phyloP scores from a whole-genome alignment of 1,140 invertebrate species.

The Conus ventricosus region DNA sequence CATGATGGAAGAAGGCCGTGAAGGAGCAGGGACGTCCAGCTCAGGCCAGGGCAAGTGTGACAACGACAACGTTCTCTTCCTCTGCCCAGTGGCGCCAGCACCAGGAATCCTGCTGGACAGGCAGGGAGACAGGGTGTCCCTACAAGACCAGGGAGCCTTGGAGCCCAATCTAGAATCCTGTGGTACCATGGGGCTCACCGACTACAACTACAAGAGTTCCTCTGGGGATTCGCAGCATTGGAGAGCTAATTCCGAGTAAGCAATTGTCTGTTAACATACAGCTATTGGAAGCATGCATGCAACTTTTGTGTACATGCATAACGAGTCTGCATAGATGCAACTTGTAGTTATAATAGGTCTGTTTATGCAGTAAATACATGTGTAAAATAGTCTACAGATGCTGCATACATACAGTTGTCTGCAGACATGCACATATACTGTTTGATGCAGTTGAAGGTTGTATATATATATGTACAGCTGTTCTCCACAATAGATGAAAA shows the following conservation, averaged over 20 bases:
- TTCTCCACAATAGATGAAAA: no score
- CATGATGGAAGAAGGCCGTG: slow-evolving; percentile 40
- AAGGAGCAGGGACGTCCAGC: slow-evolving; percentile 43
- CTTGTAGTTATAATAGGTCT: no score
- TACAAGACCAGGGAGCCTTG: slow-evolving; percentile 42
- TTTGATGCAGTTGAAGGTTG: no score
- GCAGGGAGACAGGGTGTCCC: slow-evolving; percentile 30
- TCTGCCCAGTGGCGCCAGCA: not conserved
- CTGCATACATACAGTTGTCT: no score
- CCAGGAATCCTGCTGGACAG: slow-evolving; percentile 31
- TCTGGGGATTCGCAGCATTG: not conserved
- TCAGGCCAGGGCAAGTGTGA: slow-evolving; percentile 47
- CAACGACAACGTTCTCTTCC: slow-evolving; percentile 30
- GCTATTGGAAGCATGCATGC: no score
- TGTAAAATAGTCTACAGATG: no score
- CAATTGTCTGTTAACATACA: not conserved
- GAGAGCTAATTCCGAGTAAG: slow-evolving; percentile 34
- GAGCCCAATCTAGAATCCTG: slow-evolving; percentile 35
- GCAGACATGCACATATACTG: no score
- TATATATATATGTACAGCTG: no score
- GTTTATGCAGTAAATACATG: no score
- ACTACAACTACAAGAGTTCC: slow-evolving; percentile 1
- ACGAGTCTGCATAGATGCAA: no score
- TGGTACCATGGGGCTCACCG: not conserved
- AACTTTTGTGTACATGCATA: no score